Base-by-base conservation (phyloP, 37 sponge, comb jelly and placozoan genomes). In the Oopsacas minuta region DNA sequence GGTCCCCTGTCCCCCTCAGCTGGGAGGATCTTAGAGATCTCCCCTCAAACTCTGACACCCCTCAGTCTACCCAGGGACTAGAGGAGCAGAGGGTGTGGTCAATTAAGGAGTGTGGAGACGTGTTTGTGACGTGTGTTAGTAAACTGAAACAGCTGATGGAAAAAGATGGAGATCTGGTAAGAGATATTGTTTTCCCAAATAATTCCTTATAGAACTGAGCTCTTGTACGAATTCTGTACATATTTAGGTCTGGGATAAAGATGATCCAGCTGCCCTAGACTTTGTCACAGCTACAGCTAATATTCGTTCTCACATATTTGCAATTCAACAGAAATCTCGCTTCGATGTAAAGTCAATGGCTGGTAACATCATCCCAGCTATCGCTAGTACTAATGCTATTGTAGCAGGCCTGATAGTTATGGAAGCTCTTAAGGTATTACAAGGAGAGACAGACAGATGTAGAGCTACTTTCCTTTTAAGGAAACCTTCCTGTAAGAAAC, bases 311-410 rank as follows among this genome's bases (percentile, higher is more conserved):
- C 52, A 85, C 51, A 81, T 88, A 28, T 98, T 93, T 82, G 61
- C 85, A 25, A 95, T 98, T 25, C 83, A 52, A 23, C 83, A 42
- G 52, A 95, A 93, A 82, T 91, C 89, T 81, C 86, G 88, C 85
- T 98, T 98, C 86, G 99, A 98, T 53, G 81, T 95, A 0, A 98
- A 98, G 86, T 91, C 96, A 0, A 98, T 98, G 99, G 99, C 99
- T 23, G 99, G 99, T 22, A 98, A 98, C 85, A 98, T 98, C 34
- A 90, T 98, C 20, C 95, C 99, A 7, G 99, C 99, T 23, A 98
- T 98, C 37, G 99, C 99, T 30, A 98, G 94, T 35, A 98, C 99
- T 22, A 98, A 98, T 81, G 99, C 99, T 20, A 88, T 98, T 37
- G 92, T 98, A 81, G 95, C 95, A 52, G 99, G 99, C 7, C 90